Percentiles rank a stretch among this genome's conserved stretches.
Evolutionary conservation across 2,113 vertebrate genomes (phyloP).

Genomic region (Rhinopomastus cyanomelas): DNA sequence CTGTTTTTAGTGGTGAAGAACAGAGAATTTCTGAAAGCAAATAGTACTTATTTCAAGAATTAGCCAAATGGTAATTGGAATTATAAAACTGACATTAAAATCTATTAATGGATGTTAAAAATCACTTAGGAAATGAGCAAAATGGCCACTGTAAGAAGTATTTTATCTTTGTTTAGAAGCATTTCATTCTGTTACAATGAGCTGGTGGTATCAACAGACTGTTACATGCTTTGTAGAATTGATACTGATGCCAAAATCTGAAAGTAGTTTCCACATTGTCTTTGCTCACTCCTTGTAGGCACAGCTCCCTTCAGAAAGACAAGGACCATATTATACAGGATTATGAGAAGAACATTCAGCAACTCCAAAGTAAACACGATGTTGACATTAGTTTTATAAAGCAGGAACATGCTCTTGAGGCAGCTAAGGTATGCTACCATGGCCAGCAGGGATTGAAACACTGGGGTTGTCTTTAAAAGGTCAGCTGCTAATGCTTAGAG

Average conservation of each 20-base stretch:
- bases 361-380: conserved; percentile 80
- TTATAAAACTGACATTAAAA: neutral
- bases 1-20: neutral
- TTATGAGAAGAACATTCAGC: conserved; percentile 76
- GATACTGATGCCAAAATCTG: neutral
- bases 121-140: neutral
- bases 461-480: neutral
- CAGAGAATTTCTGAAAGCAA: neutral
- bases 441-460: neutral
- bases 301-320: conserved; percentile 78
- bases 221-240: neutral
- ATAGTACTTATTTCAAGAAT: neutral
- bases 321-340: conserved; percentile 76
- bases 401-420: conserved; percentile 83
- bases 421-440: conserved; percentile 80
- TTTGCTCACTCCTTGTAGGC: conserved; percentile 71
- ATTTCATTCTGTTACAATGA: neutral
- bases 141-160: rapidly evolving
- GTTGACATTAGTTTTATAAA: conserved; percentile 80
- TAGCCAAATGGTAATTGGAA: neutral
- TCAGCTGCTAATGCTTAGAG: neutral
- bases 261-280: neutral
- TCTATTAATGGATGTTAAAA: neutral
- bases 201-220: neutral
- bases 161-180: neutral